phyloP scores from a whole-genome alignment of 2,113 vertebrate species.

The Callionymus lyra region DNA sequence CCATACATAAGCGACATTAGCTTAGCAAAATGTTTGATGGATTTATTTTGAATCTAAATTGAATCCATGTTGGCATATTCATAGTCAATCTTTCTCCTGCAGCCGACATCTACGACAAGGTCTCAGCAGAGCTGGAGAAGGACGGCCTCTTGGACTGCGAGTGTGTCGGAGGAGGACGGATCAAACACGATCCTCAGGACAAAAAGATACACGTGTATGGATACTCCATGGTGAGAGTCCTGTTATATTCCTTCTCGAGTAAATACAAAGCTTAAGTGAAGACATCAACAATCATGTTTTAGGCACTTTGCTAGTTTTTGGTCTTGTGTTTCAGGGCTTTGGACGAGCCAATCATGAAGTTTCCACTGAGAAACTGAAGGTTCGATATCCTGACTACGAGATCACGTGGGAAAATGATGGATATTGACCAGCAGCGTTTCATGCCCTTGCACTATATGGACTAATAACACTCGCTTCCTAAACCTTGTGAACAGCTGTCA shows the following conservation, averaged over 20 bases:
- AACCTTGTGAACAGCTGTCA: no score
- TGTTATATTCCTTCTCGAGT: not conserved
- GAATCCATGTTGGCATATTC: no score
- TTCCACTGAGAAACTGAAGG: conserved; percentile 80
- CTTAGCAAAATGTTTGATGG: no score
- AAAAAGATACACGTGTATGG: conserved; percentile 88
- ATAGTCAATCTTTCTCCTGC: not conserved
- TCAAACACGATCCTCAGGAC: conserved; percentile 69
- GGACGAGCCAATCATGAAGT: conserved; percentile 81
- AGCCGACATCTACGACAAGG: conserved; percentile 84
- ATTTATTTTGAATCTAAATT: no score
- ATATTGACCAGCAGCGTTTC: conserved; percentile 64
- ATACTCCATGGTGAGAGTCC: conserved; percentile 79
- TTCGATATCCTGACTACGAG: conserved; percentile 76
- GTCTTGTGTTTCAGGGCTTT: conserved; percentile 72
- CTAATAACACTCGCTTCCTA: no score
- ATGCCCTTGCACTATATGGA: no score
- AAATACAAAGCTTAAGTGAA: not conserved
- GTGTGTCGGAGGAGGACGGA: conserved; percentile 84
- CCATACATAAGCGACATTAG: no score
- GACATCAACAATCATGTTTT: not conserved
- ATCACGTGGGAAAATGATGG: conserved; percentile 90
- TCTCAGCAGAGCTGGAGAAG: conserved; percentile 70
- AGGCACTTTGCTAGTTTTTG: not conserved
- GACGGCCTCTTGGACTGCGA: conserved; percentile 71